Evolutionary conservation across 2,888 invertebrate species (phyloP), one percentile per base, ranked within the genome.

Genomic region (Epicampocera succincta): DNA sequence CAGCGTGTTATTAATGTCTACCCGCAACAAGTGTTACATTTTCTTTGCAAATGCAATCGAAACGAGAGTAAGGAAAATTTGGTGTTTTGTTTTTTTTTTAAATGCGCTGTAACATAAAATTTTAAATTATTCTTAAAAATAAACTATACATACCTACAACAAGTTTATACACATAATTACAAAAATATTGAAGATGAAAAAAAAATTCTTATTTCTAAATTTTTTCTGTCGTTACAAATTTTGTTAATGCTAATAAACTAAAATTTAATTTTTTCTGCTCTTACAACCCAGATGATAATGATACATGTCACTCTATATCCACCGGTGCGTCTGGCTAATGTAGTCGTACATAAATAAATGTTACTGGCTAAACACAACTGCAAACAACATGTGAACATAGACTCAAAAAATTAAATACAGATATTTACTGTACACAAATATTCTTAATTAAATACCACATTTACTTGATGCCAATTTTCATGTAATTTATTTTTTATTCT

Each of bases 121-220:
- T 13, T 13, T 54, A 56, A 17, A 44, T 19, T 29, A 19, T 63
- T 52, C 44, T 46, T 63, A 54, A 63, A 61, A 25, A 19, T 11
- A 25, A 17, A 72, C 25, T 72, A 61, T 33, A n/a, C n/a, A n/a
- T n/a, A n/a, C 29, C 38, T 13, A 60, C 46, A 3, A 33, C 63
- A 12, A 54, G 54, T 54, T 46, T 44, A 33, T 33, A 1, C 8
- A 63, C 44, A 63, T 40, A 29, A 61, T 42, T 72, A 52, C 9
- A 33, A 56, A 52, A 61, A 21, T 61, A 60, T 71, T 73, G 33
- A 68, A 44, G 9, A 56, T 44, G 12, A 54, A 38, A 56, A 63
- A 33, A 46, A 44, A 17, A 48, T 33, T 33, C 33, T 33, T 33
- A 33, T 33, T 46, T 40, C 11, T 44, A 63, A 46, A 15, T n/a